Evolutionary conservation across 2,113 vertebrate species (phyloP).

Genomic region (Ia io): DNA sequence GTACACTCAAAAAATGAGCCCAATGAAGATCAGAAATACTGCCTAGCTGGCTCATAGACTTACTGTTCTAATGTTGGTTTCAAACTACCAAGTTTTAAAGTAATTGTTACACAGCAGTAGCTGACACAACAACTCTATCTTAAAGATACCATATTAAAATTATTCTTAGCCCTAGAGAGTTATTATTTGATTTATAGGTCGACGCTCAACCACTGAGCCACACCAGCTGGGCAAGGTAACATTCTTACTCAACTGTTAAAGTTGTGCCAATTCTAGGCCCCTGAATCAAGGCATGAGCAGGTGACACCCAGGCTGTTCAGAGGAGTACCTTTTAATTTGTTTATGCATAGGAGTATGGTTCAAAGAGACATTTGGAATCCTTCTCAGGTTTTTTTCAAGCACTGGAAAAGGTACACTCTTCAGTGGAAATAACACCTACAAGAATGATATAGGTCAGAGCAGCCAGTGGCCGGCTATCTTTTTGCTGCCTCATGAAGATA

Average conservation of each 20-base stretch:
- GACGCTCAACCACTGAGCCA: too few relatives aligned
- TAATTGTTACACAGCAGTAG: neutral
- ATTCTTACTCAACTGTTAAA: conserved; percentile 7
- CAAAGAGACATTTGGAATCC: neutral
- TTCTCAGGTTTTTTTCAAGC: neutral
- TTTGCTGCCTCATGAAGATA: neutral
- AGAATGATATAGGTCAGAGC: neutral
- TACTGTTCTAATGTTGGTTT: neutral
- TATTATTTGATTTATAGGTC: neutral
- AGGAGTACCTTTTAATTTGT: neutral
- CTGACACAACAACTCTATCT: neutral
- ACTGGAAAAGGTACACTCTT: neutral
- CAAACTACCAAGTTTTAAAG: neutral
- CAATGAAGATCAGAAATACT: neutral
- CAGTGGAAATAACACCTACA: neutral
- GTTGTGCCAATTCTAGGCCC: neutral
- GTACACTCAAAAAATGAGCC: too few relatives aligned
- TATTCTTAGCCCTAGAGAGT: neutral
- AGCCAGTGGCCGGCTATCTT: neutral
- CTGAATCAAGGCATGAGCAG: neutral
- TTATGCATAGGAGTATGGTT: neutral
- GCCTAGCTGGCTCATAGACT: neutral
- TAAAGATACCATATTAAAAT: neutral
- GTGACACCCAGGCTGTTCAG: neutral
- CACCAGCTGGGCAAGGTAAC: too few relatives aligned